phyloP scores from a whole-genome alignment of 2,113 vertebrate genomes.

The Tragelaphus buxtoni region DNA sequence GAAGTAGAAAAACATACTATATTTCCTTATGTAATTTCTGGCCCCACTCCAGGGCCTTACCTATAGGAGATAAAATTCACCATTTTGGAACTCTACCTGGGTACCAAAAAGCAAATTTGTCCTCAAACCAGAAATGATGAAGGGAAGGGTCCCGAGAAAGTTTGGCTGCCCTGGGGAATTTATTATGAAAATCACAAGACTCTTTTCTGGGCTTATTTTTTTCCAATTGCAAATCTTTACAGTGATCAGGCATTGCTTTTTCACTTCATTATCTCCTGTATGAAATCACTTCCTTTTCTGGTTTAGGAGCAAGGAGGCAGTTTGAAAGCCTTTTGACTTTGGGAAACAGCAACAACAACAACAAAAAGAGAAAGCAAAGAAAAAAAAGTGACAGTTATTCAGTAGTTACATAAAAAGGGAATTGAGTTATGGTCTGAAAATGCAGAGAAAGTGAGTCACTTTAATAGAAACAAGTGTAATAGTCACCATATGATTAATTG shows the following conservation, averaged over 20 bases:
- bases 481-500: conserved; percentile 63
- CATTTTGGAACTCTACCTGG: neutral
- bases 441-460: conserved; percentile 47
- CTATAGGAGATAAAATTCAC: neutral
- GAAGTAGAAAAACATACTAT: conserved; percentile 60
- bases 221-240: neutral
- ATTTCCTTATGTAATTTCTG: conserved; percentile 36
- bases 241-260: neutral
- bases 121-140: neutral
- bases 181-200: conserved; percentile 37
- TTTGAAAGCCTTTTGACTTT: neutral
- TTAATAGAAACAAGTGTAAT: conserved; percentile 54
- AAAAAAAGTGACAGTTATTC: neutral
- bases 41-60: neutral
- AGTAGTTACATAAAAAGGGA: conserved; percentile 60
- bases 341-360: neutral
- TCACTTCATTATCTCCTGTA: neutral
- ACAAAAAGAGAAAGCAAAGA: conserved; percentile 17
- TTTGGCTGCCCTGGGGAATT: neutral
- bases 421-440: conserved; percentile 63
- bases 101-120: neutral
- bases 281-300: conserved; percentile 36
- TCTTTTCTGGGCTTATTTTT: neutral
- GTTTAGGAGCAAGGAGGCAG: conserved; percentile 15
- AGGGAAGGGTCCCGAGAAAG: neutral